phyloP scores from a whole-genome alignment of 2,797 vertebrate species.

The Anguilla pacifica region DNA sequence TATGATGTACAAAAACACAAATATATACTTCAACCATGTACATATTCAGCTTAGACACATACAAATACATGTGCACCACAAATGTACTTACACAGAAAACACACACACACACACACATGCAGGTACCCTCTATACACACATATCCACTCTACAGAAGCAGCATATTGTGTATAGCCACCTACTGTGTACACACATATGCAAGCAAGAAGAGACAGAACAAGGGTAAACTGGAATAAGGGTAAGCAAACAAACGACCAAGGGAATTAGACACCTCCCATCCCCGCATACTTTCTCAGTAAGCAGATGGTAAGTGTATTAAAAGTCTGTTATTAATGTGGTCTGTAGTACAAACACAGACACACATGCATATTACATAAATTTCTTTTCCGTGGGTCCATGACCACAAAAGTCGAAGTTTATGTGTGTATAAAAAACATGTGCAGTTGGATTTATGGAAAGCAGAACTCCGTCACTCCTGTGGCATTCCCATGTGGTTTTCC shows the following conservation, averaged over 20 bases:
- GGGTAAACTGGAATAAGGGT: neutral
- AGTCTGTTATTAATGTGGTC: slow-evolving; percentile 49
- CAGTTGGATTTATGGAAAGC: slow-evolving; percentile 67
- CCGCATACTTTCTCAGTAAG: slow-evolving; percentile 62
- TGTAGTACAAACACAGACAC: slow-evolving; percentile 49
- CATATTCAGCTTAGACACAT: slow-evolving; percentile 21
- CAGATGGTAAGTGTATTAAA: slow-evolving; percentile 31
- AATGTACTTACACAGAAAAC: slow-evolving; percentile 17
- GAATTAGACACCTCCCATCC: neutral
- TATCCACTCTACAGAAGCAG: slow-evolving; percentile 20
- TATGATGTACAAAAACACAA: neutral
- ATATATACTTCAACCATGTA: slow-evolving; percentile 14
- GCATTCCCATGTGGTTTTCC: slow-evolving; percentile 63
- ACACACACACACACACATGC: slow-evolving; percentile 27
- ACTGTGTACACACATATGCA: slow-evolving; percentile 32
- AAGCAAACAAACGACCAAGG: neutral
- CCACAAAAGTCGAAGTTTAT: slow-evolving; percentile 61
- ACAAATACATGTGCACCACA: slow-evolving; percentile 30
- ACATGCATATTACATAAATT: slow-evolving; percentile 43
- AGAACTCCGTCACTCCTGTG: slow-evolving; percentile 55
- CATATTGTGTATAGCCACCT: slow-evolving; percentile 33
- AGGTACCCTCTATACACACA: neutral
- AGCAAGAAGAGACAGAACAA: neutral
- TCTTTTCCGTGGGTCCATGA: slow-evolving; percentile 43
- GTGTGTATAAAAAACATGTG: slow-evolving; percentile 46